Evolutionary conservation across 2,888 invertebrate genomes (phyloP).

Genomic region (Exocentrus adspersus): DNA sequence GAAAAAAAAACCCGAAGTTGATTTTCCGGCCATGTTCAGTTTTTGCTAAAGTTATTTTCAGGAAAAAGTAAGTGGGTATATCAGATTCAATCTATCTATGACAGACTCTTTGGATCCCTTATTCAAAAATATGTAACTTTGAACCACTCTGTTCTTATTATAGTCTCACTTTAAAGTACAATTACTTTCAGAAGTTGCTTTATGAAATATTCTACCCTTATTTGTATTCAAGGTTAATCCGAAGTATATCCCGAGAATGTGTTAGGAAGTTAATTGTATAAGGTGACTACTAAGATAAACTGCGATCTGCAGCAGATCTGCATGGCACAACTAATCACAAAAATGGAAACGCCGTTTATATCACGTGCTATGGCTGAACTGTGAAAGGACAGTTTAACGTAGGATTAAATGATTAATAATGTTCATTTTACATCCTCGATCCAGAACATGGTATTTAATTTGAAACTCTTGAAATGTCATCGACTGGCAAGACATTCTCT

Average conservation of each 20-base stretch:
- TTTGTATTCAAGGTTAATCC: too few relatives aligned
- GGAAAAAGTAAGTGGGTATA: too few relatives aligned
- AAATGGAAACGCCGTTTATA: conserved; percentile 6
- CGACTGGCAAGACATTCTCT: conserved; percentile 3
- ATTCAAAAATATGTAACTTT: too few relatives aligned
- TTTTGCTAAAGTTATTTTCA: too few relatives aligned
- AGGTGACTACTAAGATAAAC: neutral
- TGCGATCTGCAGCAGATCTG: conserved; percentile 6
- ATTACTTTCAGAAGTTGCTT: too few relatives aligned
- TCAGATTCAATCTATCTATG: too few relatives aligned
- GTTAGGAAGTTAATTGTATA: conserved; percentile 3
- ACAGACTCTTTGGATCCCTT: too few relatives aligned
- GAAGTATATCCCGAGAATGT: neutral
- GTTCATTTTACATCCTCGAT: conserved; percentile 6
- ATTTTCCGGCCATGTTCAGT: too few relatives aligned
- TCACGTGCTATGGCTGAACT: neutral
- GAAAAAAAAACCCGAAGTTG: too few relatives aligned
- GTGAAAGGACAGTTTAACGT: conserved; percentile 10
- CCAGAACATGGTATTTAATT: conserved; percentile 1
- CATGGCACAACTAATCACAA: conserved; percentile 8
- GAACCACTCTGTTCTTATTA: too few relatives aligned
- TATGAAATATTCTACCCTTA: too few relatives aligned
- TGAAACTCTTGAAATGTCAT: conserved; percentile 6
- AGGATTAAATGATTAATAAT: conserved; percentile 21
- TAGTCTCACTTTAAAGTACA: too few relatives aligned